Base-by-base conservation (phyloP, 2,113 vertebrate genomes). In the Campylomormyrus numenius region DNA sequence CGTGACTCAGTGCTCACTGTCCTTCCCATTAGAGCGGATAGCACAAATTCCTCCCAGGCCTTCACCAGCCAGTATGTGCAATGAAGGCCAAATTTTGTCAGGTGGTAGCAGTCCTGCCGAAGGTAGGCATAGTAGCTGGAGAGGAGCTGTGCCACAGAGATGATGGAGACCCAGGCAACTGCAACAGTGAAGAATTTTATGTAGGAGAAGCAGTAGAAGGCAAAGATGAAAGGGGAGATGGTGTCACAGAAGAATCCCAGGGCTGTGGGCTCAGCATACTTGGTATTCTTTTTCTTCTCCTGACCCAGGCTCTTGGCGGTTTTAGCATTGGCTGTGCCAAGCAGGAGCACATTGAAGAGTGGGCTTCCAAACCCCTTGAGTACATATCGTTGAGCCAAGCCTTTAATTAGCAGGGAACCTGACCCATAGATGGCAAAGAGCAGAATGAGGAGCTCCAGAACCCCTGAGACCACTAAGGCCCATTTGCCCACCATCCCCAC, bases 231-330 rank as follows among this genome's bases (percentile, higher is more conserved):
- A 0, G 97, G 45, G 6, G 97, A 94, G 77, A 97, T 52, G 0
- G 96, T 96, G 83, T 97, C 96, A 0, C 97, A 97, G 93, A 98
- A 95, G 92, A 96, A 96, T 70, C 96, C 96, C 42, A 98, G 93
- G 0, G 97, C 97, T 96, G 97, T 97, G 0, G 97, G 97, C 93
- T 98, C 97, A 0, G 97, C 97, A 1, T 98, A 98, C 91, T 97
- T 98, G 0, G 97, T 98, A 89, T 98, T 98, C 94, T 97, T 98
- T 88, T 97, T 97, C 91, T 97, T 97, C 66, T 97, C 97, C 85
- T 97, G 95, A 52, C 96, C 96, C 3, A 94, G 89, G 53, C 92
- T 95, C 88, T 96, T 95, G 35, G 96, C 92, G 70, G 92, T 96
- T 89, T 91, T 89, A 17, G 94, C 94, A 91, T 95, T 97, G 5